A percentile compares a stretch with the other conserved stretches of the same genome.
These are phyloP conservation scores for Pteronotus mesoamericanus DNA, from an alignment of 2,797 vertebrate species.

Conservation along the genomic window DNA sequence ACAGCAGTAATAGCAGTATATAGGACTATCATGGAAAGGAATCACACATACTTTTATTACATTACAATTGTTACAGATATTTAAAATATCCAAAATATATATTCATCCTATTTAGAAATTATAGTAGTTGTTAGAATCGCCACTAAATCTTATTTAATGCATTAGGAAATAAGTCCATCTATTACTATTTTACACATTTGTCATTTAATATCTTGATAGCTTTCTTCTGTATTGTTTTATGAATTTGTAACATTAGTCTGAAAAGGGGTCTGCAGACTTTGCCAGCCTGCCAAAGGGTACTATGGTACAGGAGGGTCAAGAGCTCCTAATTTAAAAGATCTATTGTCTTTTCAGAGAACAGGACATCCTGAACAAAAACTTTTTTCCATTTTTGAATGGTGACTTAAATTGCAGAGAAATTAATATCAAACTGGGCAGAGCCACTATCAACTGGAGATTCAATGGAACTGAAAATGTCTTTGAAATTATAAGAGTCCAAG, in stretches of 20 bases:
- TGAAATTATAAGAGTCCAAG: not conserved
- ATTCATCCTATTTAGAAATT: not conserved
- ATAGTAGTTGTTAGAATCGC: not conserved
- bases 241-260: not conserved
- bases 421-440: conserved; percentile 12
- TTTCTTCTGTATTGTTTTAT: not conserved
- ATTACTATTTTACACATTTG: not conserved
- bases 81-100: conserved; percentile 8
- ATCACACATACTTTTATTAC: not conserved
- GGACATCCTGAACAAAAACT: not conserved
- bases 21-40: not conserved
- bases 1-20: not conserved
- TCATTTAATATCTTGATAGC: not conserved
- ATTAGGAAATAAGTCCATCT: not conserved
- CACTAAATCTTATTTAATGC: not conserved
- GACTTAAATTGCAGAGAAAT: not conserved
- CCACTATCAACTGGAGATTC: not conserved
- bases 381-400: not conserved
- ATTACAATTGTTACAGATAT: not conserved
- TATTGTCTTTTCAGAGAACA: not conserved
- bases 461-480: not conserved
- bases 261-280: not conserved
- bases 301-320: not conserved
- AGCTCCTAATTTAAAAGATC: not conserved
- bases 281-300: not conserved